Percentiles rank a stretch among this genome's conserved stretches.
phyloP scores from a whole-genome alignment of 2,888 invertebrate genomes.

The Drosophila kanekoi region DNA sequence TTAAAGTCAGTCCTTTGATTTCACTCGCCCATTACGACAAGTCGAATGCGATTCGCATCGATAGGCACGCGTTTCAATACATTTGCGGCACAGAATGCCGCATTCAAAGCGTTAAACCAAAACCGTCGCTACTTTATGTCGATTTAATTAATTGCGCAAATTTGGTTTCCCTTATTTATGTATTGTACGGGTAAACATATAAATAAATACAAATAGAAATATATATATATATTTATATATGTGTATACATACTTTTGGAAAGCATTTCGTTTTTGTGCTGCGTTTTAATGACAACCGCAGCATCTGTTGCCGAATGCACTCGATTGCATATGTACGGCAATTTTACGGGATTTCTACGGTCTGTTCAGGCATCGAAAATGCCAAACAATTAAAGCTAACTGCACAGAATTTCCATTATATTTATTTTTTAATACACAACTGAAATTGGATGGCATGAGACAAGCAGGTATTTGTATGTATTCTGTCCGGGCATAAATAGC shows the following conservation, averaged over 20 bases:
- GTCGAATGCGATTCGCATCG: conserved; percentile 39
- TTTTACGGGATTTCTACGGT: conserved; percentile 28
- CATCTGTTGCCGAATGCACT: conserved; percentile 72
- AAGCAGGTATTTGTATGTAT: conserved; percentile 11
- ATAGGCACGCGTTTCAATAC: conserved; percentile 30
- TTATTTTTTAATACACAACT: conserved; percentile 18
- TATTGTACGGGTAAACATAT: conserved; percentile 22
- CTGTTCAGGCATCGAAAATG: conserved; percentile 49
- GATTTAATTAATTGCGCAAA: conserved; percentile 77
- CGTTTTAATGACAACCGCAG: conserved; percentile 68
- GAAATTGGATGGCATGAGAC: conserved; percentile 24
- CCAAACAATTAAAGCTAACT: conserved; percentile 44
- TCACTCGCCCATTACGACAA: conserved; percentile 25
- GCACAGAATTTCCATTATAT: conserved; percentile 17
- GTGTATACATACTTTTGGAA: conserved; percentile 25
- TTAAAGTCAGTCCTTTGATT: conserved; percentile 43
- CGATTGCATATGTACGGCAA: conserved; percentile 58
- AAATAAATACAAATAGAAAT: not conserved
- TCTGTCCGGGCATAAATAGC: too few relatives aligned
- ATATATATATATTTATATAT: conserved; percentile 2
- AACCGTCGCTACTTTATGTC: conserved; percentile 60
- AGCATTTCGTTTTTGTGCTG: conserved; percentile 51
- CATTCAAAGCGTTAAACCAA: conserved; percentile 59
- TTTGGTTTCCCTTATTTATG: conserved; percentile 69
- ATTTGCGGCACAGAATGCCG: conserved; percentile 44